Percentiles rank a stretch among this genome's conserved stretches.
Conservation (phyloP, 2,113 vertebrate genomes). For the Odocoileus virginianus region DNA sequence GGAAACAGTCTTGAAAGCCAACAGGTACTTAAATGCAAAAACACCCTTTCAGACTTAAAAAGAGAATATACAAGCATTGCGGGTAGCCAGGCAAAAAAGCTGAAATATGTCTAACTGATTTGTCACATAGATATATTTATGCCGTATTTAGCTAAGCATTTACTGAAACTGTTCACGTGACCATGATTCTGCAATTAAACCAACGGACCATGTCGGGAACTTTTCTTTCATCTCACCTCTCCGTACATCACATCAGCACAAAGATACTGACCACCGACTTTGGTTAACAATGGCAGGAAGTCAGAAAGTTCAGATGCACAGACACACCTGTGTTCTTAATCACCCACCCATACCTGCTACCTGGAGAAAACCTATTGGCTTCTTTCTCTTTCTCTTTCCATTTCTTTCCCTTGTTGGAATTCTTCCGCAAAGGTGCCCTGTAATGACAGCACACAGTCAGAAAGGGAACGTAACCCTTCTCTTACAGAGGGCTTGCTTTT, state of each 20-base stretch:
- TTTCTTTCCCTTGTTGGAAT: slow-evolving; percentile 83
- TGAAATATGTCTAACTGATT: not conserved
- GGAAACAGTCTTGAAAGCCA: not conserved
- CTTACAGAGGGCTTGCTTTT: slow-evolving; percentile 21
- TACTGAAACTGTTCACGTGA: not conserved
- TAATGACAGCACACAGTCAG: slow-evolving; percentile 56
- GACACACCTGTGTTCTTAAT: not conserved
- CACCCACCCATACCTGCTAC: slow-evolving; percentile 84
- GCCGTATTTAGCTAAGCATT: not conserved
- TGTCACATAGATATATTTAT: not conserved
- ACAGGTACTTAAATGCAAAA: not conserved
- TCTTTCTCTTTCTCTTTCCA: slow-evolving; percentile 81
- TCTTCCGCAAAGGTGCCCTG: slow-evolving; percentile 83
- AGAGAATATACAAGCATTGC: not conserved
- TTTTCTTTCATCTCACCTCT: not conserved
- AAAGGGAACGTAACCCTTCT: not conserved
- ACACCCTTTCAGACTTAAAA: not conserved
- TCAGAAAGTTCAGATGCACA: not conserved
- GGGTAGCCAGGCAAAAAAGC: not conserved
- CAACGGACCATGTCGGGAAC: not conserved
- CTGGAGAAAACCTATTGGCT: slow-evolving; percentile 77
- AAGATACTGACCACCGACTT: not conserved
- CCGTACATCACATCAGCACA: not conserved
- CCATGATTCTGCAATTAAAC: not conserved
- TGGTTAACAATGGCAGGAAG: not conserved